Evolutionary conservation across 2,797 vertebrate species (phyloP).

Genomic region (Mormyrus hasselquistii): DNA sequence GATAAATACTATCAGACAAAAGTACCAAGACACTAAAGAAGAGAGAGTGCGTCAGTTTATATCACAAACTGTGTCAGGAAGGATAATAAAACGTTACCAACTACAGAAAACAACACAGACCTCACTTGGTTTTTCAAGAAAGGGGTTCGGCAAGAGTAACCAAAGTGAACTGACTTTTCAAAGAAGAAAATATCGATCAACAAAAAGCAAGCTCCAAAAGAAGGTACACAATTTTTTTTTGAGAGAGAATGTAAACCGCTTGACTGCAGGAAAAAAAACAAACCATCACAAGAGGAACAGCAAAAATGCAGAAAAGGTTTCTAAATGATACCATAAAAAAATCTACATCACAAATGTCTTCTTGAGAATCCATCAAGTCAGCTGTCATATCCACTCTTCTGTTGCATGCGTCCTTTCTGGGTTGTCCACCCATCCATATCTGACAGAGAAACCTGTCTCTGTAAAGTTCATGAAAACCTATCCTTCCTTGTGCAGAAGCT

Average conservation of each 20-base stretch:
- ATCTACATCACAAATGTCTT: conserved; percentile 20
- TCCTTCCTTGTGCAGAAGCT: conserved; percentile 23
- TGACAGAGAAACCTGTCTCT: conserved; percentile 19
- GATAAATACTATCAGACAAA: conserved; percentile 10
- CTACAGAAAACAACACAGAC: conserved; percentile 19
- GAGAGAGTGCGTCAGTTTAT: conserved; percentile 2
- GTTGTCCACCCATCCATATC: conserved; percentile 23
- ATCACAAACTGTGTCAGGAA: conserved; percentile 15
- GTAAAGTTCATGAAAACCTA: conserved; percentile 19
- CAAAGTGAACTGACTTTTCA: conserved; percentile 15
- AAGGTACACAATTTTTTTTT: conserved; percentile 2
- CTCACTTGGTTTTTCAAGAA: conserved; percentile 5
- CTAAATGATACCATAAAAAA: conserved; percentile 23
- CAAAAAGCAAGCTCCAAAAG: conserved; percentile 3
- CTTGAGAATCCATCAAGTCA: conserved; percentile 19
- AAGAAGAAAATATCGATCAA: conserved; percentile 11
- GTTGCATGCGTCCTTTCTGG: conserved; percentile 21
- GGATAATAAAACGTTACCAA: conserved; percentile 12
- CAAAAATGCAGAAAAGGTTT: conserved; percentile 18
- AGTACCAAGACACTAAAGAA: conserved; percentile 15
- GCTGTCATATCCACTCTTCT: conserved; percentile 23
- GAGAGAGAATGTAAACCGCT: conserved; percentile 15
- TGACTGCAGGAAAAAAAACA: conserved; percentile 16
- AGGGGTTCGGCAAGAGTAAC: conserved; percentile 10
- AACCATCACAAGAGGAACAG: neutral